Conservation (phyloP, 2,888 invertebrate genomes). For the Sesamia inferens region DNA sequence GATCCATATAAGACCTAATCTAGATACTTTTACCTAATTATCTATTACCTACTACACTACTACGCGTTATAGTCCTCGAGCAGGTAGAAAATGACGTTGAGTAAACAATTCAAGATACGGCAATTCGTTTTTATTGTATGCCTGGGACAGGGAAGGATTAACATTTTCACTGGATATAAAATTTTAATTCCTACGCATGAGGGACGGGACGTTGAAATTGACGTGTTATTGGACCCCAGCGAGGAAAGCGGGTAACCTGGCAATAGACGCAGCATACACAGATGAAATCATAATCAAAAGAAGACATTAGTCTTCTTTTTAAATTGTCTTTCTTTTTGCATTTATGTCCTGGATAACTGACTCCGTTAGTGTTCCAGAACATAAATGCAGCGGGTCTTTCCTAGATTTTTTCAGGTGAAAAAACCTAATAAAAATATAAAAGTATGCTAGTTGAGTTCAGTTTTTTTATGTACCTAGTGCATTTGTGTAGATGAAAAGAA, state of each 20-base stretch:
- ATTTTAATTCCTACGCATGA: slow-evolving; percentile 85
- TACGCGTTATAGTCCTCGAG: slow-evolving; percentile 42
- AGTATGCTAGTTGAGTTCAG: background rate
- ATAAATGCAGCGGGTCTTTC: background rate
- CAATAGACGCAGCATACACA: slow-evolving; percentile 54
- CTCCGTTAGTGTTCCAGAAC: background rate
- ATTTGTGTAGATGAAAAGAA: background rate
- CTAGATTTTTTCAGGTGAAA: too few relatives aligned
- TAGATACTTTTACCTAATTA: slow-evolving; percentile 35
- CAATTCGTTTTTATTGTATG: slow-evolving; percentile 84
- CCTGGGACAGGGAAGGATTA: slow-evolving; percentile 85
- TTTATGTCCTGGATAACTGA: too few relatives aligned
- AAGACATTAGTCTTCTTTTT: slow-evolving; percentile 16
- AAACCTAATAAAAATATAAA: background rate
- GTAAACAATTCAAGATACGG: slow-evolving; percentile 84
- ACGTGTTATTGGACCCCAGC: slow-evolving; percentile 84
- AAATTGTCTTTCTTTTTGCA: too few relatives aligned
- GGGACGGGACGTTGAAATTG: slow-evolving; percentile 81
- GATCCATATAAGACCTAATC: background rate
- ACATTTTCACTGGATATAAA: slow-evolving; percentile 86
- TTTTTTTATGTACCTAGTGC: too few relatives aligned
- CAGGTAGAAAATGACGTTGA: slow-evolving; percentile 61
- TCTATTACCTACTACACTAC: too few relatives aligned
- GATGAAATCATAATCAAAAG: slow-evolving; percentile 68
- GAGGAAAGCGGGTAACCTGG: slow-evolving; percentile 60